These are phyloP conservation scores for Sebastes vulpes DNA, from an alignment of 2,797 vertebrate species.

Conservation along the genomic window DNA sequence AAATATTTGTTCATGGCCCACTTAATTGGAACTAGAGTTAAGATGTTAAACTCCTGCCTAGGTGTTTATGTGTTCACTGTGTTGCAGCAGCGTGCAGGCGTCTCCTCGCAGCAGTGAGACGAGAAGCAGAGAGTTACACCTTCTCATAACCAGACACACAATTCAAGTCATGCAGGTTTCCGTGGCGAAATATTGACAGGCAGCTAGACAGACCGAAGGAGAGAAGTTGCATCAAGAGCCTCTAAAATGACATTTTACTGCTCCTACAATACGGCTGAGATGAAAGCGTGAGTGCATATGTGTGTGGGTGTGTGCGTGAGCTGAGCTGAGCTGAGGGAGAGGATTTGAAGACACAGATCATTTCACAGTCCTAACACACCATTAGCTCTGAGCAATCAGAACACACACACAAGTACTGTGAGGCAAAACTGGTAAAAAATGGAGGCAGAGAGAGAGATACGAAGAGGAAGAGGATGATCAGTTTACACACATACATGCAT, in stretches of 20 bases:
- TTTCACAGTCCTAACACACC: conserved; percentile 31
- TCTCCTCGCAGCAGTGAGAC: neutral
- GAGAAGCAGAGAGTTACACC: neutral
- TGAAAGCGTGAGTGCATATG: conserved; percentile 7
- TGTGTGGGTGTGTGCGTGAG: neutral
- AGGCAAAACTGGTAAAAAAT: neutral
- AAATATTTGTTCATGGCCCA: neutral
- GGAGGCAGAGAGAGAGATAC: neutral
- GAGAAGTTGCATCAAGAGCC: conserved; percentile 34
- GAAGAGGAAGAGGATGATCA: neutral
- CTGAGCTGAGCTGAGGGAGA: conserved; percentile 12
- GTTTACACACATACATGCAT: neutral
- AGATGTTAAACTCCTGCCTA: neutral
- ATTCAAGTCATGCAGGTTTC: conserved; percentile 20
- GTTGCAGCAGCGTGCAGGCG: neutral
- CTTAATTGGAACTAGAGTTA: neutral
- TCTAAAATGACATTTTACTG: conserved; percentile 47
- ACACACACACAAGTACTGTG: neutral
- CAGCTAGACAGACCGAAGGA: conserved; percentile 22
- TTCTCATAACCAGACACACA: neutral
- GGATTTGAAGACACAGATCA: conserved; percentile 48
- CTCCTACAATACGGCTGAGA: conserved; percentile 36
- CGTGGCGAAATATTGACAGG: conserved; percentile 40
- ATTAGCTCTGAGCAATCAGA: conserved; percentile 18
- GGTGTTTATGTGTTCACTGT: conserved; percentile 14